Evolutionary conservation across 2,113 vertebrate species (phyloP), one percentile per base, ranked within the genome.

Genomic region (Saguinus imperator): DNA sequence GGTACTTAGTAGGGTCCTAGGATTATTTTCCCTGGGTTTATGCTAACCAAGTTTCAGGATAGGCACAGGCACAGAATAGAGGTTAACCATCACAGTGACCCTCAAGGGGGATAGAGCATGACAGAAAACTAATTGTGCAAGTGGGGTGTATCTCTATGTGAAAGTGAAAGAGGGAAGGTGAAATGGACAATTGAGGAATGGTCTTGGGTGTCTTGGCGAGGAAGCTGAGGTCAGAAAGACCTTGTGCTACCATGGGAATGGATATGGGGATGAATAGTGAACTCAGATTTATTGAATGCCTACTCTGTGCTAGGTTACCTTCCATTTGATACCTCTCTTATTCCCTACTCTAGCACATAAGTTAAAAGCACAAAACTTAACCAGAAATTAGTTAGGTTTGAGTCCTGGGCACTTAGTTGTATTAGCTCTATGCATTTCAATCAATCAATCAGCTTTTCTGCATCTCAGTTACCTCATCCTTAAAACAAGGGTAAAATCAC

Each of bases 271-370:
- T 1, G 20, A 58, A 40, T 37, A 35, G 27, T 21, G 58, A 85
- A 32, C 3, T 40, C 27, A 50, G 50, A 40, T 40, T n/a, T 45
- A 25, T 0, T 13, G 37, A n/a, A 29, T 5, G 8, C 29, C 55
- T n/a, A 6, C 11, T 17, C 10, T 4, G 23, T 29, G 14, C 5
- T 3, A 27, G 35, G 9, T 9, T 0, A 1, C 16, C 55, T 61
- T 76, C 70, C 35, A 9, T 43, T 4, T 5, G 37, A 13, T 35
- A 14, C 27, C 43, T 72, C 64, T 66, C 58, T 70, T 64, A 27
- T 17, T 37, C 23, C 48, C 48, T 10, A 64, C 14, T 68, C n/a
- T 37, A 12, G 1, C 61, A 70, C 1, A 0, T 37, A 70, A 57
- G 61, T 13, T n/a, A 85, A 61, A 93, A 76, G 40, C 58, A 52